Evolutionary conservation across 2,888 invertebrate genomes (phyloP), one percentile per base, ranked within the genome.

Genomic region (Drosophila paramelanica): DNA sequence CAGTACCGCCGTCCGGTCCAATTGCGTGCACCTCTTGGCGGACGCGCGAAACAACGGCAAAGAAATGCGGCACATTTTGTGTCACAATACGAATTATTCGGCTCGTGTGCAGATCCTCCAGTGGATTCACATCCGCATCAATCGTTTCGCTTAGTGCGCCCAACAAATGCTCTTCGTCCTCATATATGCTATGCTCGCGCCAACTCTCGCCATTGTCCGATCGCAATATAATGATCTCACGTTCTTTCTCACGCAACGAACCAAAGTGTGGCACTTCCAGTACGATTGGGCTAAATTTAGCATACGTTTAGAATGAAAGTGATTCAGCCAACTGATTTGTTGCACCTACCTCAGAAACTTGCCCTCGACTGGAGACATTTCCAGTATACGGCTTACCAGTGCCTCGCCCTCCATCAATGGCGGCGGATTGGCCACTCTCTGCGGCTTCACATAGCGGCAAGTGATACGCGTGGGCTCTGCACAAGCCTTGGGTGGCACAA

Each of bases 331-430:
- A 17, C 17, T 17, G 17, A 17, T 31, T 31, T 8, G 36, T 10
- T 31, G 10, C 3, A 27, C 10, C 1, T 93, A 98, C 97, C 99
- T 98, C 89, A 99, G 94, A 93, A 99, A 99, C 93, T 98, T 98
- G 47, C 98, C 98, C 62, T 97, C 98, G 57, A 98, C 96, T 13
- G 99, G 99, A 71, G 98, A 99, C 93, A 99, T 94, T 93, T 99
- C 99, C 72, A 99, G 93, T 52, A 99, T 95, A 67, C 99, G 94
- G 70, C 98, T 98, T 0, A 99, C 99, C 65, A 99, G 93, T 3
- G 99, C 99, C 93, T 99, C 99, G 13, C 99, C 99, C 92, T 99
- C 99, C 96, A 98, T 98, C 11, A 99, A 93, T 0, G 99, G 98
- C 0, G 99, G 99, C 4, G 98, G 98, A 92, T 98, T 97, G 0